Base-by-base conservation (phyloP, 2,113 vertebrate species). In the Phyllopteryx taeniolatus region DNA sequence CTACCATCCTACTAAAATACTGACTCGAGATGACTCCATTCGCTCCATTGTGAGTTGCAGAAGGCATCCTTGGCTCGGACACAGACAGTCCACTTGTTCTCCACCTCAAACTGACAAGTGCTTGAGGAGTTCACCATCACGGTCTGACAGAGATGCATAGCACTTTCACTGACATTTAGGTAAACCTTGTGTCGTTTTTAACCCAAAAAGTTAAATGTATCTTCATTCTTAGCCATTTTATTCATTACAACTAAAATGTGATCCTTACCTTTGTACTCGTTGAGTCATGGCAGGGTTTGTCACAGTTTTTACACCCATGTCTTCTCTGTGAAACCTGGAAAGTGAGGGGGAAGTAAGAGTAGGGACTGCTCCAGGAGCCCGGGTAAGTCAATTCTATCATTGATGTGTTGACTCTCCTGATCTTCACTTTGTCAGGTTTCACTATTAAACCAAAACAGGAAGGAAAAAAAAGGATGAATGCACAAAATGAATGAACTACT, bases 271-370 rank as follows among this genome's bases (percentile, higher is more conserved):
- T 77, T n/a, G 10, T 14, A 2, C 2, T 15, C 14, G 69, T 83
- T 8, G n/a, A 49, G 46, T 64, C 42, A 27, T 27, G 47, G 46
- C 82, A 86, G 0, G 78, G 76, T 17, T 79, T 73, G 0, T 44
- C 57, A 70, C 75, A 79, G 17, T 46, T 73, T 56, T n/a, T 81
- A 22, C 79, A 81, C 8, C 35, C 46, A 27, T 15, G 1, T 39
- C 2, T 81, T 35, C 88, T 46, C 74, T 88, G 85, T 49, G 67
- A 63, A 39, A 92, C 81, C 76, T 92, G 82, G 66, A 92, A 92
- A n/a, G 70, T 88, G 47, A 93, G 90, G 5, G 90, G 92, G 73
- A 92, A 93, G 80, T 86, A 92, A 42, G 91, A 91, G 70, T 75
- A 73, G 33, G 92, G 92, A 4, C 66, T 86, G 87, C 59, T 92